A percentile compares a stretch with the other conserved stretches of the same genome.
These are phyloP conservation scores for Tricholaema leucomelas DNA, from an alignment of 2,113 vertebrate genomes.

Conservation along the genomic window DNA sequence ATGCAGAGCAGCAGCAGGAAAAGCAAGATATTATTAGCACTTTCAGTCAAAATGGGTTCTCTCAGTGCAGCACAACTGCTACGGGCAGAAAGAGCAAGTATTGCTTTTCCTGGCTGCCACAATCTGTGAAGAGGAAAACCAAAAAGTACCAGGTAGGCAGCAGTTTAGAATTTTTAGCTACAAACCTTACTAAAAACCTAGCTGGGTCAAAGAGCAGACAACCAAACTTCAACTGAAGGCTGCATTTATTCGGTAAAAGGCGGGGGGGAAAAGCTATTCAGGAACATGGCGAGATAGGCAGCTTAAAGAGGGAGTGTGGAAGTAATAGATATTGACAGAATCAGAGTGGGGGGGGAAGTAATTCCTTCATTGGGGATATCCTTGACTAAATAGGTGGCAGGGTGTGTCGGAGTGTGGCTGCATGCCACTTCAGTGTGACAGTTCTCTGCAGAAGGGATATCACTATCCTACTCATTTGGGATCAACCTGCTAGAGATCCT, in stretches of 20 bases:
- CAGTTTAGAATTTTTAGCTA: not conserved
- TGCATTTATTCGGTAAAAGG: not conserved
- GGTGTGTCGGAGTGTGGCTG: not conserved
- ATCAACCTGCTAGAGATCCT: not conserved
- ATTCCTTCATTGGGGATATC: not conserved
- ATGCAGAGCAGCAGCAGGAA: not conserved
- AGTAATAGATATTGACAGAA: not conserved
- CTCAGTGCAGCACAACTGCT: not conserved
- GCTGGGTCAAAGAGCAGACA: not conserved
- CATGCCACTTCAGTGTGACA: not conserved
- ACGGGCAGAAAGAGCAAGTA: not conserved
- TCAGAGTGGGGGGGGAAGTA: not conserved
- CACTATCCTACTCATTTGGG: not conserved
- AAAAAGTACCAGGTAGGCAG: not conserved
- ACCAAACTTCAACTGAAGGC: not conserved
- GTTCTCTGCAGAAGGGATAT: not conserved
- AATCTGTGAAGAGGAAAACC: not conserved
- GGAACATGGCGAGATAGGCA: not conserved
- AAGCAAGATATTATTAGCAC: slow-evolving; percentile 20
- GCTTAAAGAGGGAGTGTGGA: not conserved
- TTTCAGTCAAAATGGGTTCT: not conserved
- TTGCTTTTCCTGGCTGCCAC: not conserved
- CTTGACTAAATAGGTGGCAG: not conserved
- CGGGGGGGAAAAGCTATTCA: not conserved
- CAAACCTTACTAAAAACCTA: not conserved